phyloP scores from a whole-genome alignment of 2,113 vertebrate genomes.

The Athene cunicularia region DNA sequence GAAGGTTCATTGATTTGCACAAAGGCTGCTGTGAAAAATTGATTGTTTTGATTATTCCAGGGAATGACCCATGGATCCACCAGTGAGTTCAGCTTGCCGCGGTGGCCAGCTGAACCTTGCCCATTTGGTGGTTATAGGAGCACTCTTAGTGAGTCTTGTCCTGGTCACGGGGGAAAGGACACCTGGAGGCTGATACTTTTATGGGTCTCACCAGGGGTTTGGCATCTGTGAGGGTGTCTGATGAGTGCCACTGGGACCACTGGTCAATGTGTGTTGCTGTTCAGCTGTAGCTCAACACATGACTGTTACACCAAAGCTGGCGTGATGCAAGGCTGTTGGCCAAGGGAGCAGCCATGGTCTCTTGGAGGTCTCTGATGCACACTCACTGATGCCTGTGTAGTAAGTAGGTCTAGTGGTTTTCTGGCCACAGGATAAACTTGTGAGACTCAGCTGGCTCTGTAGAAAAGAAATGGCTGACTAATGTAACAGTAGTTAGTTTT shows the following conservation, averaged over 20 bases:
- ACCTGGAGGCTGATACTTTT: neutral
- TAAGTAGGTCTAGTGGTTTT: neutral
- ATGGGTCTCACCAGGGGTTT: neutral
- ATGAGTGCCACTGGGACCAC: fast-evolving
- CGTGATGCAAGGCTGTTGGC: neutral
- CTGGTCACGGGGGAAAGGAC: neutral
- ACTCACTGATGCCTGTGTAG: neutral
- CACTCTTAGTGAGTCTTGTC: neutral
- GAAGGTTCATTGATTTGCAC: neutral
- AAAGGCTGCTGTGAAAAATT: neutral
- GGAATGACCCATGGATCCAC: neutral
- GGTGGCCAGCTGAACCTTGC: neutral
- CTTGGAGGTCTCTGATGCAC: neutral
- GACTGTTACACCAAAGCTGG: neutral
- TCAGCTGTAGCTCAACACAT: neutral
- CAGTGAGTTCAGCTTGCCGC: neutral
- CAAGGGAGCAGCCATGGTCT: neutral
- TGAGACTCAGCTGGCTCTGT: neutral
- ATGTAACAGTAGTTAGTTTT: neutral
- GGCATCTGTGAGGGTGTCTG: neutral
- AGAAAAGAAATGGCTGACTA: neutral
- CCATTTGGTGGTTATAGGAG: neutral
- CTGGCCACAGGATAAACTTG: neutral
- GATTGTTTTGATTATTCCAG: neutral
- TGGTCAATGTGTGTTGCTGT: fast-evolving